phyloP scores from a whole-genome alignment of 2,113 vertebrate genomes.

The Vidua macroura region DNA sequence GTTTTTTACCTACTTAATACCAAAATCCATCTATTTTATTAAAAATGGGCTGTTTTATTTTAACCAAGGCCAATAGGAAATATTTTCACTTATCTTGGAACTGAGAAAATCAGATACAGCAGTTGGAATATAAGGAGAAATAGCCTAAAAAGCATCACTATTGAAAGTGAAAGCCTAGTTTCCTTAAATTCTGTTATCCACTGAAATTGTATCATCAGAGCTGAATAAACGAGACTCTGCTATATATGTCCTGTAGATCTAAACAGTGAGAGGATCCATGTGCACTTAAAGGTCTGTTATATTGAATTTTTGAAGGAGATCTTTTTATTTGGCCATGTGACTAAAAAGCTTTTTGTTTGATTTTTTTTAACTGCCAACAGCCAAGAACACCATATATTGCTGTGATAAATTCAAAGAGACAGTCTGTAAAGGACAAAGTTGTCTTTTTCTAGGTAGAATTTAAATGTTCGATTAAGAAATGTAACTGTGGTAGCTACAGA shows the following conservation, averaged over 20 bases:
- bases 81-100: not conserved
- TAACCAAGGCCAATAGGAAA: not conserved
- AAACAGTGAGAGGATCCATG: not conserved
- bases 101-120: not conserved
- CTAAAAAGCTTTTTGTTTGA: slow-evolving; percentile 2
- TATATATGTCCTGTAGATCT: not conserved
- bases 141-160: not conserved
- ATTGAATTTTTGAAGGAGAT: not conserved
- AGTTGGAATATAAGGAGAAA: not conserved
- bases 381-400: not conserved
- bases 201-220: not conserved
- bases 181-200: not conserved
- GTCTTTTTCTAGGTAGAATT: not conserved
- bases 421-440: not conserved
- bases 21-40: not conserved
- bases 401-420: not conserved
- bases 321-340: not conserved
- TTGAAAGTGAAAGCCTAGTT: not conserved
- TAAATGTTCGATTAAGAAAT: not conserved
- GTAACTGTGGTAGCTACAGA: not conserved
- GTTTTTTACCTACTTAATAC: not conserved
- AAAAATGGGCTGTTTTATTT: not conserved
- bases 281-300: not conserved
- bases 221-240: not conserved
- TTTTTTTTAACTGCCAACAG: not conserved